A percentile compares a stretch with the other conserved stretches of the same genome.
Evolutionary conservation across 2,888 invertebrate genomes (phyloP).

Genomic region (Toxonevra muliebris): DNA sequence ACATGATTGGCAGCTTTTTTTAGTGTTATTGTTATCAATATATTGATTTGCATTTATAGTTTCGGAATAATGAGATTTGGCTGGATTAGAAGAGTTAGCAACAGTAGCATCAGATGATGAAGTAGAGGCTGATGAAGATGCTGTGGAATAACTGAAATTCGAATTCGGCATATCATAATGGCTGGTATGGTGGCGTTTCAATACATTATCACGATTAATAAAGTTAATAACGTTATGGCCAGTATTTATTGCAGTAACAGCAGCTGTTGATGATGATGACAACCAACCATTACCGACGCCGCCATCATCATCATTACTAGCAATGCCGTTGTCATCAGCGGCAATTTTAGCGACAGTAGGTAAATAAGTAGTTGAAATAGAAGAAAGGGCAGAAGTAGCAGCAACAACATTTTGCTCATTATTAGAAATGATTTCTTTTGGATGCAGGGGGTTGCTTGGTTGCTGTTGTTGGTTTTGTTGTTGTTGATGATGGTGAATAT

Average conservation of each 20-base stretch:
- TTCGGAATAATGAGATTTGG: background rate
- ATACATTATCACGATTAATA: constrained; percentile 46
- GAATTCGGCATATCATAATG: background rate
- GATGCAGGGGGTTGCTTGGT: background rate
- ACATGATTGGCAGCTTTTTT: constrained; percentile 67
- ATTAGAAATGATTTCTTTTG: no score
- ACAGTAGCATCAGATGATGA: background rate
- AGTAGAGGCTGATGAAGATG: background rate
- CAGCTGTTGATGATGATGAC: constrained; percentile 7
- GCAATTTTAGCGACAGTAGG: no score
- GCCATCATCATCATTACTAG: constrained; percentile 28
- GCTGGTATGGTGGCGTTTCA: constrained; percentile 41
- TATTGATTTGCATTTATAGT: background rate
- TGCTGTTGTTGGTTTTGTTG: constrained; percentile 3
- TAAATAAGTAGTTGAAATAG: no score
- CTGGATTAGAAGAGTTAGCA: background rate
- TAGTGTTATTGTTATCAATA: background rate
- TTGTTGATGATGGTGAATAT: constrained; percentile 1
- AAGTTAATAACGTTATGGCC: constrained; percentile 46
- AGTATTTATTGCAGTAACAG: constrained; percentile 8
- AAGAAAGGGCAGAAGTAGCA: no score
- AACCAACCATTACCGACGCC: constrained; percentile 11
- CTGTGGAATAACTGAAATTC: background rate
- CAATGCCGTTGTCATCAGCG: background rate
- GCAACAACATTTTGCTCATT: no score